Evolutionary conservation across 2,797 vertebrate species (phyloP).

Genomic region (Poecilia wingei): DNA sequence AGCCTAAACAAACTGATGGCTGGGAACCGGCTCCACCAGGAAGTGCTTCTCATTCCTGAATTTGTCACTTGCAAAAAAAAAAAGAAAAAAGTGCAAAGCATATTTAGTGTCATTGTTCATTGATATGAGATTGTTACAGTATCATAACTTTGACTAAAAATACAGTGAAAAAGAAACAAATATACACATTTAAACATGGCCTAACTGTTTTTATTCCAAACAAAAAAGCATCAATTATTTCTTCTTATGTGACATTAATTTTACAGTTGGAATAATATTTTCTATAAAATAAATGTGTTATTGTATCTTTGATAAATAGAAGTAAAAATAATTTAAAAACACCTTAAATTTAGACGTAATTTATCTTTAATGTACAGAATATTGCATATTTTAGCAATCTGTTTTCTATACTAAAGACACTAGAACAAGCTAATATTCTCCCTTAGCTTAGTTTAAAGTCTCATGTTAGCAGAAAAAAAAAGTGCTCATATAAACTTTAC

Average conservation of each 20-base stretch:
- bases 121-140: background rate
- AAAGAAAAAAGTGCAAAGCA: conserved; percentile 20
- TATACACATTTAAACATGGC: background rate
- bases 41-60: conserved; percentile 41
- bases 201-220: background rate
- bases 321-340: background rate
- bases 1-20: conserved; percentile 63
- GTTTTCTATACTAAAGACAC: background rate
- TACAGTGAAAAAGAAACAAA: background rate
- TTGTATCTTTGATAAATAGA: background rate
- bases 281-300: background rate
- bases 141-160: background rate
- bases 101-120: conserved; percentile 18
- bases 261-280: background rate
- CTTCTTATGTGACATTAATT: background rate
- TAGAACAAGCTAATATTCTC: background rate
- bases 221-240: background rate
- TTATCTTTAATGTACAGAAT: background rate
- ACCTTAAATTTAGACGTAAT: background rate
- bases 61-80: conserved; percentile 23
- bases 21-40: conserved; percentile 66
- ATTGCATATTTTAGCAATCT: background rate
- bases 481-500: background rate
- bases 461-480: background rate
- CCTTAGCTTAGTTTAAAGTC: no score